These are phyloP conservation scores for Gonioctena quinquepunctata DNA, from an alignment of 1,140 invertebrate species.

Conservation along the genomic window DNA sequence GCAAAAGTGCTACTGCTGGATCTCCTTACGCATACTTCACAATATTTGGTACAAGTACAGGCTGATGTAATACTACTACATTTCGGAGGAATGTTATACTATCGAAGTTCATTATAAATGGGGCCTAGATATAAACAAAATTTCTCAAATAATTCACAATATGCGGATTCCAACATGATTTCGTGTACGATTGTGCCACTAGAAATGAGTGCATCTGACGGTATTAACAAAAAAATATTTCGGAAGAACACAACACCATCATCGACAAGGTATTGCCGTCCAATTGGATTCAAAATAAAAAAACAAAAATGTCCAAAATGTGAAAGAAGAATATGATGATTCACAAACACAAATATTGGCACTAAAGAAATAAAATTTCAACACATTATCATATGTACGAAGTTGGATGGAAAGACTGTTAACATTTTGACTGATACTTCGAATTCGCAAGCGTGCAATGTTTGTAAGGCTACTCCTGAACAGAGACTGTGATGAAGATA, in stretches of 20 bases:
- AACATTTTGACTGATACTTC: constrained; percentile 15
- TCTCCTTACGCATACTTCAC: neutral
- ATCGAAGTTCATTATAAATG: neutral
- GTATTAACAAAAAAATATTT: neutral
- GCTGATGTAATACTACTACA: neutral
- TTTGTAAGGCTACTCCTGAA: constrained; percentile 19
- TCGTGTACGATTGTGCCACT: neutral
- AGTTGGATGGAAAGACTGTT: constrained; percentile 12
- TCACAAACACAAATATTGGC: too few species aligned
- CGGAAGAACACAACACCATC: constrained; percentile 4
- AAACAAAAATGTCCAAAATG: neutral
- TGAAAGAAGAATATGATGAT: neutral
- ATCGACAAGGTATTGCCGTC: neutral
- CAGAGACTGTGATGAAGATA: too few species aligned
- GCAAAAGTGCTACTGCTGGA: neutral
- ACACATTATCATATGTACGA: constrained; percentile 12
- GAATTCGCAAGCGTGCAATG: neutral
- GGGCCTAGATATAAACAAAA: too few species aligned
- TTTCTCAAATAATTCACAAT: too few species aligned
- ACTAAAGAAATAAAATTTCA: constrained; percentile 5
- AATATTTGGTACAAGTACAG: neutral
- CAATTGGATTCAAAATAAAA: neutral
- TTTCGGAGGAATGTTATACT: neutral
- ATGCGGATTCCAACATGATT: too few species aligned
- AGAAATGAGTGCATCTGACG: neutral